Evolutionary conservation across 2,888 invertebrate genomes (phyloP), one percentile per base, ranked within the genome.

Genomic region (Eretmocerus hayati): DNA sequence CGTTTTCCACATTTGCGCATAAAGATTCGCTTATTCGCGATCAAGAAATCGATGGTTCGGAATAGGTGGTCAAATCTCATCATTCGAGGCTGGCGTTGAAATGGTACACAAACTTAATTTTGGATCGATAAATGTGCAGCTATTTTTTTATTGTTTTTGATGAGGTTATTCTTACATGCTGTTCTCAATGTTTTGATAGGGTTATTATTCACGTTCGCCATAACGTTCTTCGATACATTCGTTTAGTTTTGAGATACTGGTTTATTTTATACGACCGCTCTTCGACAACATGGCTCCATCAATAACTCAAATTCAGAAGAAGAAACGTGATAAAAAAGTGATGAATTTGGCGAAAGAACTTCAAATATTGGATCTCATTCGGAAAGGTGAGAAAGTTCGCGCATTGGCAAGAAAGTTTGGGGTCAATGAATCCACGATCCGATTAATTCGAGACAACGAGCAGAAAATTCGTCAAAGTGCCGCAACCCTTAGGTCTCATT

Each of bases 1-100:
- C n/a, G n/a, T n/a, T n/a, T n/a, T n/a, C n/a, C 15, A 9, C 26
- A 41, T 41, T 13, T 16, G 41, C 41, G 41, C n/a, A 23, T 23
- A 23, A 2, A 9, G 6, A 26, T 40, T 15, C 40, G 40, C 26
- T 23, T 23, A 40, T 40, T 40, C 30, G 2, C 30, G n/a, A n/a
- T n/a, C n/a, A n/a, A n/a, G n/a, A 23, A 23, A 26, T 30, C n/a
- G 26, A 26, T 3, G 26, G 26, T 15, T 40, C 26, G 6, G 2
- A 4, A 2, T 23, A 23, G 22, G 22, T 9, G 8, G 13, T 3
- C 15, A 13, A n/a, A n/a, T 23, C 16, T 11, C 41, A 18, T 8
- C 26, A 15, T 41, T 13, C 26, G 30, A 15, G 30, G 23, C 19
- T 9, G 9, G 16, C n/a, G n/a, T n/a, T n/a, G n/a, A n/a, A n/a